These are phyloP conservation scores for Thermophis baileyi DNA, from an alignment of 2,113 vertebrate species.

Conservation along the genomic window DNA sequence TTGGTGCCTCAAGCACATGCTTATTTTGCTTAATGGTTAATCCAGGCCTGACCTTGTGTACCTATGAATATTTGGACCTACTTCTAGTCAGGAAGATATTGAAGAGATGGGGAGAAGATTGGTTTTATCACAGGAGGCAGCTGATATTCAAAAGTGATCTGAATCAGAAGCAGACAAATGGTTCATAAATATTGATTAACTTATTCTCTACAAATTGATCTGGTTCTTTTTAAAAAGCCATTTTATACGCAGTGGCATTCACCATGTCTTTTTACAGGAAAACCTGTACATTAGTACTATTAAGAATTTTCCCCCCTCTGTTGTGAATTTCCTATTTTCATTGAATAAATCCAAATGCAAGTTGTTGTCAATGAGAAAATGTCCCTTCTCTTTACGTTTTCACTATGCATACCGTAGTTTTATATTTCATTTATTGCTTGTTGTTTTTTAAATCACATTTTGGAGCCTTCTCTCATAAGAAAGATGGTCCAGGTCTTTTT, in stretches of 20 bases:
- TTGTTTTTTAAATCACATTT: background rate
- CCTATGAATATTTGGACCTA: background rate
- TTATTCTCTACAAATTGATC: background rate
- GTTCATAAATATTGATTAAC: background rate
- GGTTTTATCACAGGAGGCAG: background rate
- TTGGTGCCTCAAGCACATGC: background rate
- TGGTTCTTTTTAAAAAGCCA: background rate
- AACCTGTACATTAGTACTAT: background rate
- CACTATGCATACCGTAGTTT: background rate
- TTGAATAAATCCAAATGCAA: background rate
- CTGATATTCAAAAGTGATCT: background rate
- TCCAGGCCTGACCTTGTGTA: background rate
- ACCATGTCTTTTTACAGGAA: background rate
- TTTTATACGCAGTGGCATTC: background rate
- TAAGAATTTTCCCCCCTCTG: no score
- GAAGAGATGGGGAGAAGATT: background rate
- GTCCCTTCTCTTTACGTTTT: background rate
- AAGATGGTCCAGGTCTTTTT: background rate
- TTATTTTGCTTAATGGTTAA: background rate
- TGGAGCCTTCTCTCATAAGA: background rate
- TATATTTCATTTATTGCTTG: background rate
- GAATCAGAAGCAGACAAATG: background rate
- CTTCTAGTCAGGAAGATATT: background rate
- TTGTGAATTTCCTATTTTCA: background rate
- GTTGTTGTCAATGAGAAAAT: background rate